Evolutionary conservation across 1,140 invertebrate species (phyloP), one percentile per base, ranked within the genome.

Genomic region (Mizuhopecten yessoensis): DNA sequence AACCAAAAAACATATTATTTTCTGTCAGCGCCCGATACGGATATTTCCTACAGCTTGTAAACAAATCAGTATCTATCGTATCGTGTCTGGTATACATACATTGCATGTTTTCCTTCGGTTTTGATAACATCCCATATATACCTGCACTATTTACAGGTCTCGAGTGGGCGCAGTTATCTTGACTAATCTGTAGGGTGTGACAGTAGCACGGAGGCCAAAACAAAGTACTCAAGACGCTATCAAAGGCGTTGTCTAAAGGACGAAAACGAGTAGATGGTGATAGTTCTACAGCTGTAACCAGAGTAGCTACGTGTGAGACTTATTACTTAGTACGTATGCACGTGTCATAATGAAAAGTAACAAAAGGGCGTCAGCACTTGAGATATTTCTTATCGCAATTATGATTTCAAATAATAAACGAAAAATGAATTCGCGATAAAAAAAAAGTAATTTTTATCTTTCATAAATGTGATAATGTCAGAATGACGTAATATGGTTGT

Each of bases 81-180:
- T 75, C 57, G 1, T n/a, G 57, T n/a, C 57, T 75, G n/a, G 23
- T 75, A 29, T n/a, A n/a, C n/a, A 57, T 23, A 75, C 57, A 75
- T n/a, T 75, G 11, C 57, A 75, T n/a, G 17, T 29, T 75, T 1
- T 75, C 57, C 11, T 75, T 75, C 23, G 7, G 57, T 29, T 45
- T 75, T 75, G 20, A 75, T 75, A 75, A 75, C 57, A 75, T 29
- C 23, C 57, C 57, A 75, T 75, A 75, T 75, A 75, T n/a, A 75
- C 57, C 57, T n/a, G 57, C 57, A 45, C n/a, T 75, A 29, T 75
- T 75, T 75, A 75, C n/a, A n/a, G 15, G 20, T 39, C 45, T 20
- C 45, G 45, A 75, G 57, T 75, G 57, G 23, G 57, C 23, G 57
- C 9, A 29, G 29, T 5, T 29, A n/a, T 75, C 23, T 39, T 0